Percentiles rank a stretch among this genome's conserved stretches.
Conservation (phyloP, 1,140 invertebrate genomes). For the Contarinia nasturtii region DNA sequence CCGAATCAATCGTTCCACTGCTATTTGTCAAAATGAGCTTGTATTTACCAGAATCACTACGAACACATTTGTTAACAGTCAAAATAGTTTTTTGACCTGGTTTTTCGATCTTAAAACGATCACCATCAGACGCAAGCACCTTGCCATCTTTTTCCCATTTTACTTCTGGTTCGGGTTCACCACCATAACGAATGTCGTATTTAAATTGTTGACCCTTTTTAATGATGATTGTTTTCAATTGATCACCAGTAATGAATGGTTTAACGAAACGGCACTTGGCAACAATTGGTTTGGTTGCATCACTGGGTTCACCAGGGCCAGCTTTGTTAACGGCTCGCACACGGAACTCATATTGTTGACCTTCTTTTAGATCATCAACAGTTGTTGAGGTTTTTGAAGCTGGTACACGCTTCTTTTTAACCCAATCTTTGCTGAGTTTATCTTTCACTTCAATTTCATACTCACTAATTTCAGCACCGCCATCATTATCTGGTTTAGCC, state of each 20-base stretch:
- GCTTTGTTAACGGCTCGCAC: constrained; percentile 90
- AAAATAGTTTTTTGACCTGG: constrained; percentile 34
- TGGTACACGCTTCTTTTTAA: constrained; percentile 55
- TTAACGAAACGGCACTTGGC: constrained; percentile 73
- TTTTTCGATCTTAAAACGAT: constrained; percentile 67
- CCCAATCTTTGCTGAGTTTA: constrained; percentile 81
- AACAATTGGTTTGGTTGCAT: constrained; percentile 85
- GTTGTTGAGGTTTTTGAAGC: constrained; percentile 57
- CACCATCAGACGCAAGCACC: constrained; percentile 49
- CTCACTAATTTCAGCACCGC: constrained; percentile 80
- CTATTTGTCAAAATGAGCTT: constrained; percentile 70
- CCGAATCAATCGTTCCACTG: constrained; percentile 70
- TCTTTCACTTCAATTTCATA: constrained; percentile 90
- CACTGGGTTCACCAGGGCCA: constrained; percentile 85
- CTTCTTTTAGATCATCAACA: constrained; percentile 82
- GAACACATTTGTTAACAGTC: constrained; percentile 73
- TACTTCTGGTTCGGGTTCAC: constrained; percentile 72
- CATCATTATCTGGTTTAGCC: constrained; percentile 74
- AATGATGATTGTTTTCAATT: constrained; percentile 70
- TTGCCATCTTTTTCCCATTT: constrained; percentile 80
- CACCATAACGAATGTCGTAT: constrained; percentile 77
- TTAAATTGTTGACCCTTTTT: constrained; percentile 71
- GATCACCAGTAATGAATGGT: constrained; percentile 81
- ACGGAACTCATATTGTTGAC: constrained; percentile 88
- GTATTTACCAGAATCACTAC: constrained; percentile 66